Base-by-base conservation (phyloP, 2,113 vertebrate genomes). In the Hemiprocne comata region DNA sequence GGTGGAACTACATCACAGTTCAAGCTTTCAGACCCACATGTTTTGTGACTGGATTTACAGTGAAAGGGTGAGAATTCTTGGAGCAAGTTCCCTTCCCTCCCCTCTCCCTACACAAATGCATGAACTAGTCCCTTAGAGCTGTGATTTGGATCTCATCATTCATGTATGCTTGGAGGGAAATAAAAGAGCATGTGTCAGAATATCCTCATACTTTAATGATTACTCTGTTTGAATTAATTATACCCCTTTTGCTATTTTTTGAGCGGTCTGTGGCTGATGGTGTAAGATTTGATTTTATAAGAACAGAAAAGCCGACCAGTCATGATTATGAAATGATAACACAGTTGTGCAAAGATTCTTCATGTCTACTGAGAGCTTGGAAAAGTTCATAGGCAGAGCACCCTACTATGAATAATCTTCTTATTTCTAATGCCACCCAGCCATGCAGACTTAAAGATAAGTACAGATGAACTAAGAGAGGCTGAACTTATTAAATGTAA, bases 391-490 rank as follows among this genome's bases (percentile, higher is more conserved):
- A 92, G 72, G 67, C 82, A 93, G 73, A 90, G 80, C 69, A 92
- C 65, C 85, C 79, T 94, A 87, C 83, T 96, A 96, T 95, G 92
- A 96, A 93, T 97, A 96, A 95, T 95, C 90, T 89, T 88, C 94
- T 97, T 96, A 97, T 96, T 97, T 85, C 88, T 95, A 90, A 92
- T 95, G 83, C 88, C 83, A 88, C 90, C 80, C 93, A 96, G 88
- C 76, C 94, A 94, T 96, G 93, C 93, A 96, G 90, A 96, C 88
- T 95, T 92, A 94, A 96, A 94, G 91, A 95, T 97, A 94, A 96
- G 87, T 93, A 88, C 65, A 93, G 86, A 96, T 94, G 96, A 96
- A 90, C 83, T 92, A 71, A 95, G 93, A 89, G 92, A 87, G 92
- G 65, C 88, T 96, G 94, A 95, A 96, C 76, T 86, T 96, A 96